Percentiles rank a stretch among this genome's conserved stretches.
These are phyloP conservation scores for Caenorhabditis afra DNA, from an alignment of 2,888 invertebrate species.

Conservation along the genomic window DNA sequence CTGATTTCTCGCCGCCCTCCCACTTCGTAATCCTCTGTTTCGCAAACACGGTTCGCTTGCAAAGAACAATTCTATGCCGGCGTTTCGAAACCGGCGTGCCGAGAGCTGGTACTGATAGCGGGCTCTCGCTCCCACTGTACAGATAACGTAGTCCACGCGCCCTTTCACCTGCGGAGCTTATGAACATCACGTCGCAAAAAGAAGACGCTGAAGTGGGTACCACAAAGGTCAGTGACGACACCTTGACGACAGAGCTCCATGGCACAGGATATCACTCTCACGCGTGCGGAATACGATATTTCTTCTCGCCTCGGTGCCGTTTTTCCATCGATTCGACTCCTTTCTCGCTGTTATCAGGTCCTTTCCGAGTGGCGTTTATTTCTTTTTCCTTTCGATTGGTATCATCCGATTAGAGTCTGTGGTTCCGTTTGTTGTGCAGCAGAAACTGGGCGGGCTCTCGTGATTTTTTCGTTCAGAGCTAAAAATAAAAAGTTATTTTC, in stretches of 20 bases:
- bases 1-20: too few relatives aligned
- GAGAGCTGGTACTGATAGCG: too few relatives aligned
- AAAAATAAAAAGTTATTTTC: conserved; percentile 29
- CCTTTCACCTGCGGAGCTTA: neutral
- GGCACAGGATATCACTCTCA: neutral
- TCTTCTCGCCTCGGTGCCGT: neutral
- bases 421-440: neutral
- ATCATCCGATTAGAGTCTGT: neutral
- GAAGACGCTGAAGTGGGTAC: too few relatives aligned
- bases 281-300: neutral
- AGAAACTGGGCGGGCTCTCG: neutral
- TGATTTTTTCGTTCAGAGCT: neutral
- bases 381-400: neutral
- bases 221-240: neutral
- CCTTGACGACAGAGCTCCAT: neutral
- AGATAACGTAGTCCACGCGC: conserved; percentile 2
- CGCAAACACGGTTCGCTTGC: too few relatives aligned
- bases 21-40: too few relatives aligned
- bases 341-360: neutral
- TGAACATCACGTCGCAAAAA: neutral
- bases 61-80: too few relatives aligned
- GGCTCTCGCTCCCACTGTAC: neutral
- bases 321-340: conserved; percentile 5
- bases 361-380: neutral
- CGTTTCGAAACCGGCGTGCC: too few relatives aligned